Evolutionary conservation across 2,888 invertebrate genomes (phyloP).

Genomic region (Proisotoma minuta): DNA sequence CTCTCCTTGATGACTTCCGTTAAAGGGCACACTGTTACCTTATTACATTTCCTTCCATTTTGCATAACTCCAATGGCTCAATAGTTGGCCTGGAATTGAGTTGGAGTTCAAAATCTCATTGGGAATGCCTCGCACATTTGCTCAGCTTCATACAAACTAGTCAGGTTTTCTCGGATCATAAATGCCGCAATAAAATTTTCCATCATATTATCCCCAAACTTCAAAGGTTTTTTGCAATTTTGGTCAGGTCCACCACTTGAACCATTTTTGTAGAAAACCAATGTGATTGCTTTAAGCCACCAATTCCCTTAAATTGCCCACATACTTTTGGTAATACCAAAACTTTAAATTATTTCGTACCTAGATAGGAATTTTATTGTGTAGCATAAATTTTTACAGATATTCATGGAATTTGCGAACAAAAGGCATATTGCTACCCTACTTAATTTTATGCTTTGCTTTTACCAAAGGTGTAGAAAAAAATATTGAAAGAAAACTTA

Average conservation of each 20-base stretch:
- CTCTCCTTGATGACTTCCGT: too few relatives aligned
- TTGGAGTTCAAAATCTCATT: background rate
- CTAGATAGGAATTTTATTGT: too few relatives aligned
- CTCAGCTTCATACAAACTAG: constrained; percentile 12
- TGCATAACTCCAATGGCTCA: constrained; percentile 14
- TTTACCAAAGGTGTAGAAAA: too few relatives aligned
- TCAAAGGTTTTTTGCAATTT: constrained; percentile 12
- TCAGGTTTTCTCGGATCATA: constrained; percentile 17
- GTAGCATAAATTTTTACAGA: too few relatives aligned
- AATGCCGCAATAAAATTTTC: constrained; percentile 17
- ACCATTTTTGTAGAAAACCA: background rate
- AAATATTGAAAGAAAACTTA: too few relatives aligned
- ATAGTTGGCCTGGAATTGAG: constrained; percentile 3
- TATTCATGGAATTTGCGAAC: too few relatives aligned
- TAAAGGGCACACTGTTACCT: background rate
- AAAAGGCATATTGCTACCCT: too few relatives aligned
- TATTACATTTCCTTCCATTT: constrained; percentile 15
- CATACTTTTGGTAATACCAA: too few relatives aligned
- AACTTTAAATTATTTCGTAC: too few relatives aligned
- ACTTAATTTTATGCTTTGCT: too few relatives aligned
- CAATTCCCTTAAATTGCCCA: too few relatives aligned
- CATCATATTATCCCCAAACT: constrained; percentile 15
- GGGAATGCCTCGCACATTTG: constrained; percentile 12
- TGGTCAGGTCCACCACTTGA: constrained; percentile 5
- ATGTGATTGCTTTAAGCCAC: constrained; percentile 11